Base-by-base conservation (phyloP, 2,888 invertebrate species). In the Exocentrus adspersus region DNA sequence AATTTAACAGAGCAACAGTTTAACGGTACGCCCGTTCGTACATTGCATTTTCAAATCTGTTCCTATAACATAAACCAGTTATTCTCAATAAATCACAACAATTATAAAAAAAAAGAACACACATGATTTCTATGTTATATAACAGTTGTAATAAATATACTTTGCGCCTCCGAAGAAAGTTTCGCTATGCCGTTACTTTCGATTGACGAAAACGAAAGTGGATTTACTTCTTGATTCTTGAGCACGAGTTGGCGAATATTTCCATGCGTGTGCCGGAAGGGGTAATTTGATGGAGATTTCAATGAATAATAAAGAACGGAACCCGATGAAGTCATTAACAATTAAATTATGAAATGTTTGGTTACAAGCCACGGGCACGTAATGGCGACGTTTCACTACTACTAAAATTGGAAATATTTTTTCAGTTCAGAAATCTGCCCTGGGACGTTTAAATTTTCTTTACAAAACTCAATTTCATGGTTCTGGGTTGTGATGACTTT, bases 141-240 rank as follows among this genome's bases (percentile, higher is more conserved):
- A 65, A 65, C 42, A 28, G 58, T 48, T 14, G 59, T 56, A 45
- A 51, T 60, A 56, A 64, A 65, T 62, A 50, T 50, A 64, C 64
- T 65, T 57, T 58, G 67, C 67, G 60, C 62, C 59, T 64, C 62
- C 41, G 52, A 64, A 64, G 65, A 65, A 65, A 65, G 65, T 65
- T 65, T 54, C 58, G 41, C 59, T 57, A 62, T 9, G n/a, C 68
- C 64, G 67, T 70, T 72, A 70, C 70, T 70, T 63, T 61, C 65
- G 68, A 67, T 66, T 71, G 68, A 66, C 69, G 71, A 75, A 72
- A 75, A 68, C 72, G 74, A 75, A 75, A 75, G 74, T 73, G 72
- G 73, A 69, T 68, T 65, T 66, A 60, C 71, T 64, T 71, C 69
- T 71, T 64, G 66, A 6, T 28, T 46, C 46, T 57, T 20, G 46